These are phyloP conservation scores for Theropithecus gelada DNA, from an alignment of 2,113 vertebrate genomes.

Conservation along the genomic window DNA sequence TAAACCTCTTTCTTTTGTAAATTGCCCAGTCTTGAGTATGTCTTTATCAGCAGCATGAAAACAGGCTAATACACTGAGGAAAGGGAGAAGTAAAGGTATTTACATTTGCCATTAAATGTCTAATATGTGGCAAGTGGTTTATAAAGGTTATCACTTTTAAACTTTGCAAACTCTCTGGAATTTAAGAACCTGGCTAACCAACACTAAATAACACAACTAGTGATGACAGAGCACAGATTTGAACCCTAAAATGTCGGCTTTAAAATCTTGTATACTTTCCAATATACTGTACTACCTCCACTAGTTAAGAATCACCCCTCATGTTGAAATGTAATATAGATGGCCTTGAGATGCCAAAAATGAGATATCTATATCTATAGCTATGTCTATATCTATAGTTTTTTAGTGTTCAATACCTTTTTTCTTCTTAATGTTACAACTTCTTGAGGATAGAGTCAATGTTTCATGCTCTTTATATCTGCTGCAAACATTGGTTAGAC, in stretches of 20 bases:
- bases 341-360: not conserved
- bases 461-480: not conserved
- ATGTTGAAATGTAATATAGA: not conserved
- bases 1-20: no score
- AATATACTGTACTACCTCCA: not conserved
- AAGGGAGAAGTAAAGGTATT: not conserved
- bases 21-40: no score
- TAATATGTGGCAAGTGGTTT: not conserved
- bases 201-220: not conserved
- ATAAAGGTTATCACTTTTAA: not conserved
- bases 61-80: not conserved
- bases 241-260: not conserved
- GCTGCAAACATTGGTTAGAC: no score
- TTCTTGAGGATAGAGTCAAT: not conserved
- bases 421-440: not conserved
- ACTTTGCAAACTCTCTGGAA: not conserved
- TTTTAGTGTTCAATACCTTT: not conserved
- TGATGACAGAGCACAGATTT: not conserved
- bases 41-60: no score
- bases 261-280: not conserved
- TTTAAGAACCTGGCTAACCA: not conserved
- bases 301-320: not conserved
- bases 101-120: not conserved
- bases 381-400: not conserved
- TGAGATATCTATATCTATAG: not conserved